Percentiles rank a stretch among this genome's conserved stretches.
Conservation (phyloP, 1,140 invertebrate species). For the Aphidius ervi region DNA sequence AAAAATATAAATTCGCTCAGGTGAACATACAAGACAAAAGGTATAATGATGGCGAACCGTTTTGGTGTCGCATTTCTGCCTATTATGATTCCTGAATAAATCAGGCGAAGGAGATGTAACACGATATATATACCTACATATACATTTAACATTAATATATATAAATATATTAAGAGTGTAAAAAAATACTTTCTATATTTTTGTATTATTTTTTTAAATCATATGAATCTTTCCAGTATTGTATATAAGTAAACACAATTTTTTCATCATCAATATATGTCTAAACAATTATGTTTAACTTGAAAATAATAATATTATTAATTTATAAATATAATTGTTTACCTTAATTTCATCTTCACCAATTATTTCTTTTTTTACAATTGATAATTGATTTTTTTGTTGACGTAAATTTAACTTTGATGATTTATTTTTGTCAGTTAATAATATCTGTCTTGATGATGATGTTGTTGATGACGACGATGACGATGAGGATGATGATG, state of each 20-base stretch:
- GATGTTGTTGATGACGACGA: neutral
- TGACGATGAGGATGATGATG: conserved; percentile 14
- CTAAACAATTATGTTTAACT: too few relatives aligned
- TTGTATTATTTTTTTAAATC: too few relatives aligned
- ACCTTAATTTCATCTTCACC: conserved; percentile 55
- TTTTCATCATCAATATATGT: too few relatives aligned
- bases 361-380: conserved; percentile 50
- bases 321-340: too few relatives aligned
- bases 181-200: neutral
- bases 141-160: neutral
- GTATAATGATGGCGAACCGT: conserved; percentile 44
- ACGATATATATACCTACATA: conserved; percentile 30
- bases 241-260: too few relatives aligned
- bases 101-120: conserved; percentile 46
- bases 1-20: conserved; percentile 39
- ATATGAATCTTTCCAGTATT: too few relatives aligned
- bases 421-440: neutral
- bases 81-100: conserved; percentile 48
- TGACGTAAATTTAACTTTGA: conserved; percentile 21
- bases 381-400: conserved; percentile 24
- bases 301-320: too few relatives aligned
- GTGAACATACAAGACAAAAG: conserved; percentile 43
- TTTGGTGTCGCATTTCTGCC: conserved; percentile 43
- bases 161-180: neutral
- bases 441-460: too few relatives aligned